A percentile compares a stretch with the other conserved stretches of the same genome.
Evolutionary conservation across 2,888 invertebrate species (phyloP).

Genomic region (Pasiphila rectangulata): DNA sequence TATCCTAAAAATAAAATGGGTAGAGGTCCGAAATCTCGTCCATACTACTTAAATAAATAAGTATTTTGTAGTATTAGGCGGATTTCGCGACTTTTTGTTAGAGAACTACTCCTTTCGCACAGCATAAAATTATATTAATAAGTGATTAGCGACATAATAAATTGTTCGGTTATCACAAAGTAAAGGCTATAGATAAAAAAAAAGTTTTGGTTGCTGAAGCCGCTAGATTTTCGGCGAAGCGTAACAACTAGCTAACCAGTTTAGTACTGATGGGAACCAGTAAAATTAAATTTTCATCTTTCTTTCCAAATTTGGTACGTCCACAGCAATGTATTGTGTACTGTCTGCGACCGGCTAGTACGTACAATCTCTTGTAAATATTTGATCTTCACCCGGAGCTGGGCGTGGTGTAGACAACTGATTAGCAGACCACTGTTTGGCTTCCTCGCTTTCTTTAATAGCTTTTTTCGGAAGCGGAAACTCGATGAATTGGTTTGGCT

Average conservation of each 20-base stretch:
- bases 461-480: conserved; percentile 19
- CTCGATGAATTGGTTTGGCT: conserved; percentile 9
- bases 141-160: no score
- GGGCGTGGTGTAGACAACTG: conserved; percentile 30
- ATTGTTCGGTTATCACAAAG: no score
- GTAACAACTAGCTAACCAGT: neutral
- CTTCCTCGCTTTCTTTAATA: conserved; percentile 32
- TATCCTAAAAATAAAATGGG: no score
- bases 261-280: neutral
- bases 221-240: neutral
- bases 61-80: no score
- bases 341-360: neutral
- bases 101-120: no score
- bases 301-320: neutral
- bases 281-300: neutral
- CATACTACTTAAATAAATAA: no score
- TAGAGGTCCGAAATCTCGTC: no score
- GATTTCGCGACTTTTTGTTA: no score
- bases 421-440: conserved; percentile 31
- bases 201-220: neutral
- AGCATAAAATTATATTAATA: no score
- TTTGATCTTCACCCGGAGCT: conserved; percentile 19
- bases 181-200: neutral
- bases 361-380: conserved; percentile 16
- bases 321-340: no score